phyloP scores from a whole-genome alignment of 2,888 invertebrate genomes.

The Didymodactylos carnosus region DNA sequence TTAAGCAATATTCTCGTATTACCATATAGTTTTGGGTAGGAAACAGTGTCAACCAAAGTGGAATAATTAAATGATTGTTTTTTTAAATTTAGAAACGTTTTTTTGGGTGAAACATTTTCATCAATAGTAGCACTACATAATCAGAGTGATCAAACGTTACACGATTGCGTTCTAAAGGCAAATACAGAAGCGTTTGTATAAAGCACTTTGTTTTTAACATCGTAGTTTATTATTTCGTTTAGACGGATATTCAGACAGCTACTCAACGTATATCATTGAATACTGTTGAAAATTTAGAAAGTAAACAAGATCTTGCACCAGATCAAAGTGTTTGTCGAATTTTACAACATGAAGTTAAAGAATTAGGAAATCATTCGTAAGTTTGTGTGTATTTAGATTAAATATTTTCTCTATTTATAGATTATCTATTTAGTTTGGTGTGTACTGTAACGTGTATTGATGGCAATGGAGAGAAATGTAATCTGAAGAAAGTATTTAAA shows the following conservation, averaged over 20 bases:
- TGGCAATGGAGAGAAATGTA: constrained; percentile 42
- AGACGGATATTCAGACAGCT: constrained; percentile 80
- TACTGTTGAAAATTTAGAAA: background rate
- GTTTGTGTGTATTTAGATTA: constrained; percentile 20
- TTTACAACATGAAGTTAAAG: constrained; percentile 96
- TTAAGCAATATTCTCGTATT: background rate
- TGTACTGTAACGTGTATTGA: constrained; percentile 81
- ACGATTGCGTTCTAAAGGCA: constrained; percentile 62
- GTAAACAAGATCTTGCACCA: constrained; percentile 40
- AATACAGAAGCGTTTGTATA: constrained; percentile 17
- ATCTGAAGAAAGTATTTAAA: constrained; percentile 88
- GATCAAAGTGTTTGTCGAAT: constrained; percentile 78
- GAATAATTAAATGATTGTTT: no score
- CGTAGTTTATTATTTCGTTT: constrained; percentile 15
- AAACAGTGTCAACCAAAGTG: background rate
- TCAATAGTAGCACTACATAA: constrained; percentile 92
- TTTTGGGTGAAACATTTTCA: constrained; percentile 89
- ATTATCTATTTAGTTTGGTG: constrained; percentile 58
- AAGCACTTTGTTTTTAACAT: background rate
- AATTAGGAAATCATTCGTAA: constrained; percentile 87
- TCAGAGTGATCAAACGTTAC: constrained; percentile 63
- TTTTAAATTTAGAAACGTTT: constrained; percentile 54
- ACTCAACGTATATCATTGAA: constrained; percentile 62
- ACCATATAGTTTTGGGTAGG: background rate
- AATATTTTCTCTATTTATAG: background rate